Evolutionary conservation across 2,888 invertebrate species (phyloP).

Genomic region (Lottia scabra): DNA sequence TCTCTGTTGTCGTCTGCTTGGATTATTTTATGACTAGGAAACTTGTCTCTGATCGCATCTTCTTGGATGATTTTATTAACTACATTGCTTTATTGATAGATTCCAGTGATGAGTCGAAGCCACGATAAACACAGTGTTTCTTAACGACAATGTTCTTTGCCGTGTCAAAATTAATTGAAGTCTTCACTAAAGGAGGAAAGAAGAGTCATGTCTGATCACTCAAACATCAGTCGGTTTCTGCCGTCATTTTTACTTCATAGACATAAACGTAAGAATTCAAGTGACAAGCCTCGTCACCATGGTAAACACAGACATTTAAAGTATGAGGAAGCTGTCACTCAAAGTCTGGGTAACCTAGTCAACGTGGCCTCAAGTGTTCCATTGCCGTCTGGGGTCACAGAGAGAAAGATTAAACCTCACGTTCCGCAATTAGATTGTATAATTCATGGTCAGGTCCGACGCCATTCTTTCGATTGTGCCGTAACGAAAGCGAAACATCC

Average conservation of each 20-base stretch:
- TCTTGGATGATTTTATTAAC: too few relatives aligned
- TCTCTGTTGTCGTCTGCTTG: too few relatives aligned
- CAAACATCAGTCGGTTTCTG: not conserved
- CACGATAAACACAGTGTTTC: too few relatives aligned
- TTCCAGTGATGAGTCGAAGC: too few relatives aligned
- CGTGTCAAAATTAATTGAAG: not conserved
- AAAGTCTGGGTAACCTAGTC: slow-evolving; percentile 36
- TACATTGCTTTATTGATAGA: too few relatives aligned
- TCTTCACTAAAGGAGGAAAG: not conserved
- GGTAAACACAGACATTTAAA: slow-evolving; percentile 8
- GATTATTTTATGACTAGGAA: too few relatives aligned
- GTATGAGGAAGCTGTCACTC: slow-evolving; percentile 31
- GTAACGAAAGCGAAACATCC: slow-evolving; percentile 9
- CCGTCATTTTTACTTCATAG: not conserved
- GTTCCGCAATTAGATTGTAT: not conserved
- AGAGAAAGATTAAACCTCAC: not conserved
- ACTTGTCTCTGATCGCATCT: too few relatives aligned
- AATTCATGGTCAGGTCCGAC: slow-evolving; percentile 12
- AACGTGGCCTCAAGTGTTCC: slow-evolving; percentile 35
- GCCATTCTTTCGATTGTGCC: slow-evolving; percentile 26
- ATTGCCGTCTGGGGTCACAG: slow-evolving; percentile 24
- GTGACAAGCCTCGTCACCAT: not conserved
- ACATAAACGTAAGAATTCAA: not conserved
- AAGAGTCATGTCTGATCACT: not conserved
- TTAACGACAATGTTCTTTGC: too few relatives aligned